These are phyloP conservation scores for Xyliphius kryptos DNA, from an alignment of 2,113 vertebrate species.

Conservation along the genomic window DNA sequence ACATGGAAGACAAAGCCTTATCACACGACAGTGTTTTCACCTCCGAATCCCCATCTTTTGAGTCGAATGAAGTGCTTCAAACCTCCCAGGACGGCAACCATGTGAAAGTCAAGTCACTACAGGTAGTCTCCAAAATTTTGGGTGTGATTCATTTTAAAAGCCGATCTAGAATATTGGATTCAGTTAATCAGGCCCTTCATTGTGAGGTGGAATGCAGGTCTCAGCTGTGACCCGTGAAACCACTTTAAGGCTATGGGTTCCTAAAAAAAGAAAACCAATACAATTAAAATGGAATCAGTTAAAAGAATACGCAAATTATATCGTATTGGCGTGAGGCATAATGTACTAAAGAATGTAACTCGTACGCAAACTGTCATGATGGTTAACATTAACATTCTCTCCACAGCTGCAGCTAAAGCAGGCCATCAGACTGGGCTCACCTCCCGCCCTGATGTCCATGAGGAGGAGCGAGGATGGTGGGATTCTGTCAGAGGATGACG, in stretches of 20 bases:
- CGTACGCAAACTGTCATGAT: too few relatives aligned
- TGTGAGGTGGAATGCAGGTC: too few relatives aligned
- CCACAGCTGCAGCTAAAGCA: conserved; percentile 65
- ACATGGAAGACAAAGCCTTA: conserved; percentile 74
- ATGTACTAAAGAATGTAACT: too few relatives aligned
- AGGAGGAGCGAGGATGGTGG: conserved; percentile 65
- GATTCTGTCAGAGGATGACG: conserved; percentile 67
- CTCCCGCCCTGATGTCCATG: conserved; percentile 57
- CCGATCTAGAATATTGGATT: not conserved
- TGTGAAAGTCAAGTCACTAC: conserved; percentile 78
- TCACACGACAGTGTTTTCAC: conserved; percentile 86
- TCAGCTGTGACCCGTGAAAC: conserved; percentile 1
- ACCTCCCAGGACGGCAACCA: conserved; percentile 71
- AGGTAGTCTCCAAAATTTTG: conserved; percentile 59
- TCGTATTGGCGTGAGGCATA: too few relatives aligned
- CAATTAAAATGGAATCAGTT: too few relatives aligned
- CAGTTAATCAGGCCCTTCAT: not conserved
- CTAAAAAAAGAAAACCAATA: too few relatives aligned
- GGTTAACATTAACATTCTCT: not conserved
- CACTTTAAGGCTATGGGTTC: too few relatives aligned
- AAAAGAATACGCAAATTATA: too few relatives aligned
- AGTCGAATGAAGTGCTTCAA: conserved; percentile 51
- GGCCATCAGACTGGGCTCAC: conserved; percentile 68
- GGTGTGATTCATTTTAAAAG: not conserved
- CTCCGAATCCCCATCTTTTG: conserved; percentile 58